These are phyloP conservation scores for Trogon surrucura DNA, from an alignment of 2,113 vertebrate genomes.

Conservation along the genomic window DNA sequence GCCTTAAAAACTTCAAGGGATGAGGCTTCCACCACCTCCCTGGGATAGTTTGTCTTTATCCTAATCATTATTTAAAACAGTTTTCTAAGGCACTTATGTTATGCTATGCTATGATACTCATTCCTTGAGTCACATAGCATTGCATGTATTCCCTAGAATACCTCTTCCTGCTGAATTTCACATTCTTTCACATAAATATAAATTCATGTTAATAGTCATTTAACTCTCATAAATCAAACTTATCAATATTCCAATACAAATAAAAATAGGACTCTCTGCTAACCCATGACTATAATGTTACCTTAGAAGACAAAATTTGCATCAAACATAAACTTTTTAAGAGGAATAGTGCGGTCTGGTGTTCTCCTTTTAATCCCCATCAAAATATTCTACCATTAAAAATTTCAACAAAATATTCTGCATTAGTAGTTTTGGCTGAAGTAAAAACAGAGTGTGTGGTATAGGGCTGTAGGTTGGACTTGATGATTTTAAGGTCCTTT, in stretches of 20 bases:
- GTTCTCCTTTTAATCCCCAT: neutral
- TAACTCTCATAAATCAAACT: neutral
- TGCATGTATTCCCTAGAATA: neutral
- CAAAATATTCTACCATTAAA: neutral
- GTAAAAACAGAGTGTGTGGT: neutral
- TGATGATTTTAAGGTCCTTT: no score
- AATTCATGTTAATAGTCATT: neutral
- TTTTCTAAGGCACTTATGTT: neutral
- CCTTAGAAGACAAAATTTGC: neutral
- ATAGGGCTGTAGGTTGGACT: no score
- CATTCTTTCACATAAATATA: neutral
- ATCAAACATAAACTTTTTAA: neutral
- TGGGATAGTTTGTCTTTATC: neutral
- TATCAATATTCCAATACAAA: neutral
- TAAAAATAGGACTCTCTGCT: neutral
- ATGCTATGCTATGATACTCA: neutral
- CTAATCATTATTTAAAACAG: neutral
- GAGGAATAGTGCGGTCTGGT: accelerated
- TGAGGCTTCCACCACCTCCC: neutral
- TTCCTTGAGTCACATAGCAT: neutral
- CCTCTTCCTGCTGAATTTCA: neutral
- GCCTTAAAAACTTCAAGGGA: no score
- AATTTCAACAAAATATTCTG: neutral
- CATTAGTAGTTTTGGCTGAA: neutral
- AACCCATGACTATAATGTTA: neutral